Evolutionary conservation across 2,888 invertebrate genomes (phyloP), one percentile per base, ranked within the genome.

Genomic region (Anticlea derivata): DNA sequence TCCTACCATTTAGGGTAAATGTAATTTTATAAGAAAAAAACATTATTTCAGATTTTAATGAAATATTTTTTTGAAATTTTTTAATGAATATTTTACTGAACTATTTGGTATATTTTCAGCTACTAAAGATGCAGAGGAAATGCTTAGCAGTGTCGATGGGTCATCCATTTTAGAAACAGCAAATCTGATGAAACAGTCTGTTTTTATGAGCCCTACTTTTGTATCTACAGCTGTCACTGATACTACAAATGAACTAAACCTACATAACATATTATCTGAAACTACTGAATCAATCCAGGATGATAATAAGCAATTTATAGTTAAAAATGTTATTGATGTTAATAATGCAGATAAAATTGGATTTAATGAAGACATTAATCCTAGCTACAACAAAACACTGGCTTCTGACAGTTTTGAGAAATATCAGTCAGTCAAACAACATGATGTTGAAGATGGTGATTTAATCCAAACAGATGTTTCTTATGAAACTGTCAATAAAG

Each of bases 131-230:
- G n/a, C 12, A 34, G 24, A 39, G n/a, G 35, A 40, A 1, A 24
- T 29, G 2, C 34, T 8, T 13, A 12, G 11, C 24, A 39, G 38
- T 34, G 46, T 35, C 34, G 60, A 66, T 40, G 69, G 72, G 29
- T 62, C 81, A 45, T 84, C 85, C 43, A 80, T 87, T 50, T 71
- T 83, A 57, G 78, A 88, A 78, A 90, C 88, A 47, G 86, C 85
- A 50, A 75, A 61, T 61, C 75, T 88, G 50, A 83, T 88, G 82
- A 87, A 78, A 63, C 73, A 76, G 43, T 86, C 88, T 8, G 77
- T 89, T 23, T 78, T 86, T 53, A 70, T 89, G 49, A 89, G 89
- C 61, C 86, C 88, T 17, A 81, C 86, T 26, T 86, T 86, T 72
- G 60, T 68, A 45, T 65, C 75, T 31, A 58, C 66, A 17, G 51